Percentiles rank a stretch among this genome's conserved stretches.
Evolutionary conservation across 2,797 vertebrate genomes (phyloP).

Genomic region (Corythornis leucogaster): DNA sequence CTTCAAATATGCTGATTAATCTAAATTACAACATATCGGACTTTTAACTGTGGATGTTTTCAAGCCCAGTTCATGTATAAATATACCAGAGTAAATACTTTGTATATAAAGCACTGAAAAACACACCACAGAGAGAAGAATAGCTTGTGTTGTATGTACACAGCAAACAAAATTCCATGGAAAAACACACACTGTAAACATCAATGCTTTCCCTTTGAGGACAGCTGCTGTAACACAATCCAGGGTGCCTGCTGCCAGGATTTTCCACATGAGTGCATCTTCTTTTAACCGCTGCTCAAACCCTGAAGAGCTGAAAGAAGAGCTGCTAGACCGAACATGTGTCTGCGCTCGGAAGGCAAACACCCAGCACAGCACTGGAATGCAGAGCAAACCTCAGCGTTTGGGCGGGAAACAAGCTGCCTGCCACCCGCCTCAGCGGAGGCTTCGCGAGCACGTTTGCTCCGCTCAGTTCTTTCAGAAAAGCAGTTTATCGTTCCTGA

Average conservation of each 20-base stretch:
- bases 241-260: slow-evolving; percentile 64
- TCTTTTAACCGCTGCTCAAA: slow-evolving; percentile 67
- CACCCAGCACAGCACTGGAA: slow-evolving; percentile 52
- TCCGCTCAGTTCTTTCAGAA: not conserved
- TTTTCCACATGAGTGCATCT: slow-evolving; percentile 72
- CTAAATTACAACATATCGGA: not conserved
- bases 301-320: slow-evolving; percentile 44
- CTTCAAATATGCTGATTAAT: slow-evolving; percentile 6
- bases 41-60: not conserved
- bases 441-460: not conserved
- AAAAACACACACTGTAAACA: slow-evolving; percentile 71
- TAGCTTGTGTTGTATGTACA: slow-evolving; percentile 36
- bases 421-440: not conserved
- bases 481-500: not conserved
- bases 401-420: slow-evolving; percentile 18
- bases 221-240: slow-evolving; percentile 70
- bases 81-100: not conserved
- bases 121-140: slow-evolving; percentile 14
- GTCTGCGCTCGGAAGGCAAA: slow-evolving; percentile 37
- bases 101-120: slow-evolving; percentile 1
- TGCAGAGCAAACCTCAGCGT: slow-evolving; percentile 19
- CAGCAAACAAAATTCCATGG: slow-evolving; percentile 56
- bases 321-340: slow-evolving; percentile 70
- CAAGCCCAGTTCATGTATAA: slow-evolving; percentile 14
- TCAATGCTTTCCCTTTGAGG: slow-evolving; percentile 55